Base-by-base conservation (phyloP, 2,113 vertebrate species). In the Misgurnus anguillicaudatus region DNA sequence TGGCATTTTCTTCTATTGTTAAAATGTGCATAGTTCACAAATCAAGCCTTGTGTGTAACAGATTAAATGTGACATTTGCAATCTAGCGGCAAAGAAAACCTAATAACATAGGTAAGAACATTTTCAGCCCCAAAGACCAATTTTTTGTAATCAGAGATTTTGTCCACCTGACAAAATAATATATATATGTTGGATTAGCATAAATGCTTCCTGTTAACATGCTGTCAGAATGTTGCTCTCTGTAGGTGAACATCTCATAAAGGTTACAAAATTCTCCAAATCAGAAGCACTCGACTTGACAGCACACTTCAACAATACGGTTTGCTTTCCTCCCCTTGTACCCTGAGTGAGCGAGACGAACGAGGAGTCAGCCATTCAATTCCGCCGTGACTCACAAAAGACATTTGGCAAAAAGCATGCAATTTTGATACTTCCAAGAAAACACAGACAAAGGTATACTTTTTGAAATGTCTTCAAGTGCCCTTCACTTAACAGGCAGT, bases 371-470 rank as follows among this genome's bases (percentile, higher is more conserved):
- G 69, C 13, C 17, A 53, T 70, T 65, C 72, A 68, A 71, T 78
- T 75, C 60, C 57, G 13, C 11, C 36, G 47, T 74, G 72, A 79
- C 55, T 55, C 74, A 84, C 39, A 80, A 41, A 53, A 77, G 78
- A 68, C 79, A 57, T 72, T 78, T 71, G 77, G 74, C 69, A 84
- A 84, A 78, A 81, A 81, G 76, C 55, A 69, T 75, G 74, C 82
- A 73, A 80, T 84, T 81, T 84, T 81, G 83, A 38, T 61, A 78
- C 78, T 70, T 80, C n/a, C 70, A 70, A 75, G 77, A 81, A 81
- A 81, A 80, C 70, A 70, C 3, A 63, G 57, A 60, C 64, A 81
- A 73, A 47, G 68, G 62, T 75, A 24, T 75, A 78, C 79, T 84
- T 81, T 77, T 75, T 48, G 51, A 75, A 81, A 78, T 81, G 70